These are phyloP conservation scores for Leucosticte australis DNA, from an alignment of 2,113 vertebrate species.

Conservation along the genomic window DNA sequence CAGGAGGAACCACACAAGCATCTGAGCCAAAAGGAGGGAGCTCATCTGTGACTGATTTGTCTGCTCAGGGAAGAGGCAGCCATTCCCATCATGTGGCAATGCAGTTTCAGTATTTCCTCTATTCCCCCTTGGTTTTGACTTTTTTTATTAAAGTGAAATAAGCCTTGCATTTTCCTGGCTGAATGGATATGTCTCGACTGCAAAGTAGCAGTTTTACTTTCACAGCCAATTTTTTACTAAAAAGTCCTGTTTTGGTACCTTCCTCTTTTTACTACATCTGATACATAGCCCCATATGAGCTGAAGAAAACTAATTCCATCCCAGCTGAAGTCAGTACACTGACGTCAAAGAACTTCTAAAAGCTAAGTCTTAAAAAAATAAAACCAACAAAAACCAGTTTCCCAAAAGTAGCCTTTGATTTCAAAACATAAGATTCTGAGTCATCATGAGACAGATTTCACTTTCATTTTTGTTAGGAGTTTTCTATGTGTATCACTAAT, in stretches of 20 bases:
- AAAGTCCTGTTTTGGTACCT: not conserved
- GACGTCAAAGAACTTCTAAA: not conserved
- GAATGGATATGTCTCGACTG: not conserved
- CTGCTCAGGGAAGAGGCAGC: not conserved
- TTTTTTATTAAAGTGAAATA: not conserved
- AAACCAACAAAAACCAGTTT: not conserved
- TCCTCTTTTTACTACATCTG: not conserved
- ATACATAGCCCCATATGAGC: not conserved
- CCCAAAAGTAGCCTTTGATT: not conserved
- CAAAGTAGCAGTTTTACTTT: not conserved
- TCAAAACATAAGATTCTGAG: not conserved
- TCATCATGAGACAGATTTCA: not conserved
- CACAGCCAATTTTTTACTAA: not conserved
- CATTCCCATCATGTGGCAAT: fast-evolving
- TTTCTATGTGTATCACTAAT: not conserved
- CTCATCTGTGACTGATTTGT: not conserved
- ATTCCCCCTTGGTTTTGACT: not conserved
- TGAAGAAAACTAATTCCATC: not conserved
- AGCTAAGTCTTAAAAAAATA: not conserved
- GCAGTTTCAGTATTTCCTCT: not conserved
- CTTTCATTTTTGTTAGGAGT: not conserved
- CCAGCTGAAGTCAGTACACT: not conserved
- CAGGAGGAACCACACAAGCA: not conserved
- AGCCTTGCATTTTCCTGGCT: not conserved
- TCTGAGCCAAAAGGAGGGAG: not conserved